Base-by-base conservation (phyloP, 2,113 vertebrate genomes). In the Podiceps cristatus region DNA sequence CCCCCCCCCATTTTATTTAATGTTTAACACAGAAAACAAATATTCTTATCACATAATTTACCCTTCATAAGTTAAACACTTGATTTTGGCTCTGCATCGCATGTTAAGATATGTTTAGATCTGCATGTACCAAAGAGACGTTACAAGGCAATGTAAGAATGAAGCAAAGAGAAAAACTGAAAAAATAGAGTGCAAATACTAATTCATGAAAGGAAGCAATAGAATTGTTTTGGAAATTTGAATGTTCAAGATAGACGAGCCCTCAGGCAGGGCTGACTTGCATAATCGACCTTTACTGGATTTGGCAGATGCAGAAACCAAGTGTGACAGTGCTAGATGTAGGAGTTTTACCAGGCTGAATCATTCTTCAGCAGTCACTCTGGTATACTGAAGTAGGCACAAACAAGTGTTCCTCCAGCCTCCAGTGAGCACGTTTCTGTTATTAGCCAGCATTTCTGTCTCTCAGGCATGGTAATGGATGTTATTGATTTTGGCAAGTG, bases 161-260 rank as follows among this genome's bases (percentile, higher is more conserved):
- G 56, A 67, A 31, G 11, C 2, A 3, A 81, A 72, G 86, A 90
- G 29, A 63, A 75, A 87, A 91, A 50, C 2, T 64, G 47, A 56
- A 94, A 74, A 71, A 69, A 60, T 5, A 62, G 29, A 88, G 17
- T 27, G 86, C 28, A 92, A 71, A 64, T 64, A 42, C n/a, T 45
- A 40, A 60, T 44, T 96, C 60, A 87, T 73, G 49, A 94, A 96
- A 97, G 35, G 64, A 96, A 87, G 49, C 33, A 85, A 94, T 82
- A 95, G 80, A 96, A 96, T 50, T 91, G 79, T 89, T 96, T 76
- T 91, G 60, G 83, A 97, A 93, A 94, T 94, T 66, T 82, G 76
- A 89, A 85, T 93, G 84, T 66, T 95, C 52, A 66, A 49, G 86
- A 64, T 18, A 89, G 93, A 89, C 80, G 91, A 89, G 86, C 88